Evolutionary conservation across 2,888 invertebrate species (phyloP), one percentile per base, ranked within the genome.

Genomic region (Erpobdella octoculata): DNA sequence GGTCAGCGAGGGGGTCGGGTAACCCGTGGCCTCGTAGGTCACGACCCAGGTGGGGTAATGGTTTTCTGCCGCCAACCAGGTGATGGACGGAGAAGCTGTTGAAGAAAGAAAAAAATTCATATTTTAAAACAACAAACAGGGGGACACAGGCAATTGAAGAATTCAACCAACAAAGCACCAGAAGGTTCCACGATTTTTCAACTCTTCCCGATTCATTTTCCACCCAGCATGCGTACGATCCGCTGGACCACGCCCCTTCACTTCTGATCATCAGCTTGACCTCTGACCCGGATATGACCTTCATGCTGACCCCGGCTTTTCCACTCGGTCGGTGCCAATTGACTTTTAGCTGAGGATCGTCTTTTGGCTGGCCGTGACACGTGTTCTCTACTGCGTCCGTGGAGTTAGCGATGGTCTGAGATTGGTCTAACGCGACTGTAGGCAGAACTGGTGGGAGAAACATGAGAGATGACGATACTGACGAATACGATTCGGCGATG

Each of bases 211-310:
- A 8, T 25, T 69, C 35, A 35, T 69, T 58, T 33, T 69, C 69
- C 35, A 58, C 53, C 58, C 33, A 21, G 58, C 69, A 69, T 31
- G n/a, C 53, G 48, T 48, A 69, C 2, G 8, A 3, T 0, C 69
- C 69, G 37, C 58, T 69, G 36, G 69, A 53, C 35, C 33, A 1
- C 5, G 58, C 69, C 21, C 58, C 21, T 18, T n/a, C 9, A 9
- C 28, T 33, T 28, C 0, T 4, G 33, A 69, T 25, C 36, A 31
- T 33, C 31, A 69, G 18, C 41, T 41, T 28, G 28, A 67, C 67
- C 18, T 21, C 33, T 5, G 67, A 62, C 35, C 9, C n/a, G 28
- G 62, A 33, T n/a, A 62, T 31, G 9, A 18, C 35, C 3, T n/a
- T 62, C 33, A 62, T 62, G 62, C 28, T 31, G 62, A 62, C 33